phyloP scores from a whole-genome alignment of 2,113 vertebrate species.

The Periophthalmodon schlosseri region DNA sequence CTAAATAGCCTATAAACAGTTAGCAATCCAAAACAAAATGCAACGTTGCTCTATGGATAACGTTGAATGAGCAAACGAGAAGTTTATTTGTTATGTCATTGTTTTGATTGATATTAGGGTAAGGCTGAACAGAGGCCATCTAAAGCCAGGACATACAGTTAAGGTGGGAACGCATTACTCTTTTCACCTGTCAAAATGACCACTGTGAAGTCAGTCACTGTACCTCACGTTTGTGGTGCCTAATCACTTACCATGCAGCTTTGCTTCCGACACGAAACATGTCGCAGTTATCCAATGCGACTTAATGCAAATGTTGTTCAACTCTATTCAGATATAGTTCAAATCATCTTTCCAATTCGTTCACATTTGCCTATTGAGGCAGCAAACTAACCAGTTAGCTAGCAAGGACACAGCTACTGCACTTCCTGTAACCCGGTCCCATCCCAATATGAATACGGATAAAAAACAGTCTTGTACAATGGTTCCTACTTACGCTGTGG shows the following conservation, averaged over 20 bases:
- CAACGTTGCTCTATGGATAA: neutral
- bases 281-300: slow-evolving; percentile 36
- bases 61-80: no score
- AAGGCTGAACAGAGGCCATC: neutral
- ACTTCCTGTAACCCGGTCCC: slow-evolving; percentile 66
- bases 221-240: neutral
- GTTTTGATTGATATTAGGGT: neutral
- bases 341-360: slow-evolving; percentile 63
- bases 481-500: neutral
- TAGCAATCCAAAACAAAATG: neutral
- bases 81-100: neutral
- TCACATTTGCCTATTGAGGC: slow-evolving; percentile 47
- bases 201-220: slow-evolving; percentile 5
- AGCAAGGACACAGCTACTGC: slow-evolving; percentile 73
- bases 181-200: slow-evolving; percentile 48
- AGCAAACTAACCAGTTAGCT: slow-evolving; percentile 49
- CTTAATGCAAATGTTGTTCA: slow-evolving; percentile 25
- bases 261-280: slow-evolving; percentile 78
- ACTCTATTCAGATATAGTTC: slow-evolving; percentile 37
- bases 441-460: slow-evolving; percentile 36
- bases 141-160: neutral
- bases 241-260: slow-evolving; percentile 72
- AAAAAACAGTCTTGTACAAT: neutral
- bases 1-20: neutral
- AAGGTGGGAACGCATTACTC: neutral